Percentiles rank a stretch among this genome's conserved stretches.
Evolutionary conservation across 2,113 vertebrate genomes (phyloP).

Genomic region (Xenopus laevis): DNA sequence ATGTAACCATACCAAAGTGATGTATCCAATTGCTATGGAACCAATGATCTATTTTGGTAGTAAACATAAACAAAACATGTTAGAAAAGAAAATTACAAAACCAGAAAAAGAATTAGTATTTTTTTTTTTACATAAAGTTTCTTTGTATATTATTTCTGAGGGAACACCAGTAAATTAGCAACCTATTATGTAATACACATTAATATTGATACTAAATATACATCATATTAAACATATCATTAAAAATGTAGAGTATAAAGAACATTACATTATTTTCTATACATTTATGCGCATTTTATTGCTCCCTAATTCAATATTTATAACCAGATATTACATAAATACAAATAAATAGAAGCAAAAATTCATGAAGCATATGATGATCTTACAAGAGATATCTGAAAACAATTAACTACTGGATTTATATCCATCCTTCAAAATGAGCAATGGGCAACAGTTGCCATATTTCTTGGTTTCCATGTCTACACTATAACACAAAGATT

Average conservation of each 20-base stretch:
- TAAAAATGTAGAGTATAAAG: constrained; percentile 61
- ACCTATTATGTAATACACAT: constrained; percentile 35
- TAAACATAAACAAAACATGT: too few relatives aligned
- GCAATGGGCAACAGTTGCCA: constrained; percentile 50
- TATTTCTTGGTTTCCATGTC: constrained; percentile 46
- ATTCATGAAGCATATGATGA: constrained; percentile 48
- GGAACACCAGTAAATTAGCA: constrained; percentile 26
- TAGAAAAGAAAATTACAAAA: too few relatives aligned
- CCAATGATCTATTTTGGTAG: too few relatives aligned
- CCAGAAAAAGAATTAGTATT: neutral
- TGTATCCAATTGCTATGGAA: too few relatives aligned
- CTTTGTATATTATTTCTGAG: neutral
- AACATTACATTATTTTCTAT: constrained; percentile 57
- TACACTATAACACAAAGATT: constrained; percentile 58
- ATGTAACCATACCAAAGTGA: too few relatives aligned
- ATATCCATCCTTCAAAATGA: constrained; percentile 50
- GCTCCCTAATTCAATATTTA: constrained; percentile 55
- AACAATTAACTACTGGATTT: constrained; percentile 48
- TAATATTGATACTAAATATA: constrained; percentile 32
- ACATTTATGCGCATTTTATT: constrained; percentile 54
- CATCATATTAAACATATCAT: constrained; percentile 35
- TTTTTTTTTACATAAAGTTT: constrained; percentile 13
- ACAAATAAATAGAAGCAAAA: constrained; percentile 58
- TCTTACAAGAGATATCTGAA: constrained; percentile 54
- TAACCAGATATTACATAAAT: constrained; percentile 46